phyloP scores from a whole-genome alignment of 2,113 vertebrate species.

The Thomomys bottae region DNA sequence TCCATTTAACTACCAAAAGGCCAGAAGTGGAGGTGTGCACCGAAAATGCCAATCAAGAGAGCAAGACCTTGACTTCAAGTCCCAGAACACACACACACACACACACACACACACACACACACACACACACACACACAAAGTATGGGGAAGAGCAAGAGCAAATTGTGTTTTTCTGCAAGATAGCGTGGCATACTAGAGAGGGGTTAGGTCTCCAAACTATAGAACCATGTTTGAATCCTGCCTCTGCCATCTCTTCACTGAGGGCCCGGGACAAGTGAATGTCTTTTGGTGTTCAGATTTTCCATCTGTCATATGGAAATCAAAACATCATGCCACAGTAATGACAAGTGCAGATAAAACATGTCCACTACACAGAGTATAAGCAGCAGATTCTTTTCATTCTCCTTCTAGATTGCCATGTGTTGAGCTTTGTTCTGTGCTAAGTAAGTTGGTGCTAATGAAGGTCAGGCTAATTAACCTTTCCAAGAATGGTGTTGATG shows the following conservation, averaged over 20 bases:
- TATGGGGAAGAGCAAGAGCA: neutral
- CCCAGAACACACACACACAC: no score
- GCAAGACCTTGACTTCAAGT: no score
- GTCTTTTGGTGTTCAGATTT: slow-evolving; percentile 52
- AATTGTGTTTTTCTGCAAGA: neutral
- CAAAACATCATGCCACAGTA: neutral
- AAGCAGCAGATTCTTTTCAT: slow-evolving; percentile 8
- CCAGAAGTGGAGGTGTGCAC: no score
- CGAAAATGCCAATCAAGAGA: neutral
- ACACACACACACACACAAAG: no score
- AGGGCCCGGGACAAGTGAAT: neutral
- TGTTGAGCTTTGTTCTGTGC: neutral
- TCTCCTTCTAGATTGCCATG: neutral
- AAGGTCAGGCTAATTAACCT: slow-evolving; percentile 58
- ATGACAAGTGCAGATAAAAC: slow-evolving; percentile 4
- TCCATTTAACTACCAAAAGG: no score
- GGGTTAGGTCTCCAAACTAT: neutral
- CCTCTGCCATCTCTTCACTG: neutral
- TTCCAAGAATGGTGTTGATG: slow-evolving; percentile 9
- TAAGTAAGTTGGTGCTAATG: slow-evolving; percentile 44
- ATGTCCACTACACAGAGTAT: slow-evolving; percentile 7
- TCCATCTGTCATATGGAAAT: slow-evolving; percentile 51
- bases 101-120: no score
- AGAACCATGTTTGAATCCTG: neutral
- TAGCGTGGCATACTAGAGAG: neutral